These are phyloP conservation scores for Carpatolechia fugitivella DNA, from an alignment of 2,888 invertebrate genomes.

Conservation along the genomic window DNA sequence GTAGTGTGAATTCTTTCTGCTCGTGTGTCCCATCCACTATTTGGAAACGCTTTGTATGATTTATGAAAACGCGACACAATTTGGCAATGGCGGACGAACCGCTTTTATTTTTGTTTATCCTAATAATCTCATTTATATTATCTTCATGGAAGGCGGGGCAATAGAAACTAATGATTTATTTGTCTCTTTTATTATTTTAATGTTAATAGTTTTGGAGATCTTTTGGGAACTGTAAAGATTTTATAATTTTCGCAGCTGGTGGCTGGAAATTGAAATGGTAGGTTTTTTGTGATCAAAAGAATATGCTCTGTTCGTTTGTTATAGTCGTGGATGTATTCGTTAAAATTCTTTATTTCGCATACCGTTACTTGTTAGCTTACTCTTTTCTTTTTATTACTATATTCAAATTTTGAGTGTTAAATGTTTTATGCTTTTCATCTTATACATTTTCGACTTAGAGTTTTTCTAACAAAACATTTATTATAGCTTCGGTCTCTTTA, in stretches of 20 bases:
- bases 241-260: background rate
- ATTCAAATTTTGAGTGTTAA: too few relatives aligned
- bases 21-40: slow-evolving; percentile 36
- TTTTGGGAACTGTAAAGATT: background rate
- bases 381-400: too few relatives aligned
- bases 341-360: too few relatives aligned
- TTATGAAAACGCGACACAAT: slow-evolving; percentile 53
- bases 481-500: too few relatives aligned
- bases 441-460: too few relatives aligned
- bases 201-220: background rate
- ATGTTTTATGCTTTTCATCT: too few relatives aligned
- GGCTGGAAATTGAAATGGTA: background rate
- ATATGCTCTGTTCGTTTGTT: background rate
- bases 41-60: slow-evolving; percentile 44
- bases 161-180: slow-evolving; percentile 50
- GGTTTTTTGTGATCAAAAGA: background rate
- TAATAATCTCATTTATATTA: slow-evolving; percentile 53
- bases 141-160: slow-evolving; percentile 40
- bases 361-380: too few relatives aligned
- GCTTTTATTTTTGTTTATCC: slow-evolving; percentile 53
- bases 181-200: slow-evolving; percentile 28
- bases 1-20: too few relatives aligned
- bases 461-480: too few relatives aligned
- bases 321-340: too few relatives aligned
- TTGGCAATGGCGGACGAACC: slow-evolving; percentile 51